Percentiles rank a stretch among this genome's conserved stretches.
Conservation (phyloP, 35 echinoderm and acorn worm species). For the Ophioderma brevispina region DNA sequence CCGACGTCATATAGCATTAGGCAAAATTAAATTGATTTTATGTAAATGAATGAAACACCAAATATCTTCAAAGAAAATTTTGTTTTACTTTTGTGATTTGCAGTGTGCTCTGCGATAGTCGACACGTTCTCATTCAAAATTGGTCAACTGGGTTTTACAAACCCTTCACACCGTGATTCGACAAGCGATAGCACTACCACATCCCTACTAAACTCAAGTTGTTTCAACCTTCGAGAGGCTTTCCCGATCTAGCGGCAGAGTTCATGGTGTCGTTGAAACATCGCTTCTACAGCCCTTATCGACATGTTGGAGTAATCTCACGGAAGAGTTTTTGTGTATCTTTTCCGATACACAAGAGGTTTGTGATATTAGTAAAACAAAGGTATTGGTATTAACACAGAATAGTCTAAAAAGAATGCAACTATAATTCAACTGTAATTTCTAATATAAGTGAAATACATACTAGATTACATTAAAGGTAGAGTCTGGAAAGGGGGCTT, state of each 20-base stretch:
- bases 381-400: too few species aligned
- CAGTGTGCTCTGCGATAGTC: constrained; percentile 5
- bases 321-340: constrained; percentile 57
- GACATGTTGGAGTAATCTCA: too few species aligned
- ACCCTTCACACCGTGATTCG: constrained; percentile 53
- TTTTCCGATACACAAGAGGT: constrained; percentile 71
- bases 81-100: neutral
- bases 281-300: constrained; percentile 51
- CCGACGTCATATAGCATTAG: too few species aligned
- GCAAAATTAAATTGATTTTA: too few species aligned
- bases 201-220: constrained; percentile 46
- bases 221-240: constrained; percentile 66
- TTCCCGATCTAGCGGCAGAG: constrained; percentile 57
- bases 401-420: too few species aligned
- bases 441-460: too few species aligned
- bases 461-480: too few species aligned
- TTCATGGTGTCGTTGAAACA: constrained; percentile 63
- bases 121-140: neutral
- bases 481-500: too few species aligned
- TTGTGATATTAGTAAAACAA: too few species aligned
- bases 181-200: constrained; percentile 26
- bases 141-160: neutral
- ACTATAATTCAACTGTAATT: too few species aligned
- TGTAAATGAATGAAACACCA: too few species aligned
- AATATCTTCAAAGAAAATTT: neutral